phyloP scores from a whole-genome alignment of 2,797 vertebrate genomes.

The Babyrousa celebensis region DNA sequence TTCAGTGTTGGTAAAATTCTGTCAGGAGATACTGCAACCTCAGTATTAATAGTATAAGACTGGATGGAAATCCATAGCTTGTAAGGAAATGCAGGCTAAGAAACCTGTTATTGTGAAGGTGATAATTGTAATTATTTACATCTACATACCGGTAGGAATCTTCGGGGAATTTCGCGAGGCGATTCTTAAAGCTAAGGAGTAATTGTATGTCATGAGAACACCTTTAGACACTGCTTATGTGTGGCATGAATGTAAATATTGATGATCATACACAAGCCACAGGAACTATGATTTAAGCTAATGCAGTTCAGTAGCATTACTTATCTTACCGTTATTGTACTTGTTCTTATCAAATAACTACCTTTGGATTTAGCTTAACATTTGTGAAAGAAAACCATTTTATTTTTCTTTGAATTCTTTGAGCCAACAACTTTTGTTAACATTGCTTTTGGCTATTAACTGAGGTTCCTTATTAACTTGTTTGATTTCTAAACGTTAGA shows the following conservation, averaged over 20 bases:
- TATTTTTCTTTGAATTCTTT: not conserved
- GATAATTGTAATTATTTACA: too few relatives aligned
- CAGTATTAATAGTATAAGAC: rapidly evolving
- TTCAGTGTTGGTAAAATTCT: not conserved
- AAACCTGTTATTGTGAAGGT: not conserved
- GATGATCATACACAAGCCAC: rapidly evolving
- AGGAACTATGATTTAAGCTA: not conserved
- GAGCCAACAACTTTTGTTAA: not conserved
- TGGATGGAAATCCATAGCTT: not conserved
- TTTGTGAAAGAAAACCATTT: not conserved
- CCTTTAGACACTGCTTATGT: rapidly evolving
- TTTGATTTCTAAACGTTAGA: not conserved
- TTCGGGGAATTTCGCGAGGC: not conserved
- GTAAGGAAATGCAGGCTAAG: not conserved
- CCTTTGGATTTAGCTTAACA: not conserved
- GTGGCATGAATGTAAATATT: rapidly evolving
- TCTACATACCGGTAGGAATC: not conserved
- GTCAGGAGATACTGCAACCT: not conserved
- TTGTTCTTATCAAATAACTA: not conserved
- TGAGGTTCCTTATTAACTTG: not conserved
- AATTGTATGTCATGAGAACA: not conserved
- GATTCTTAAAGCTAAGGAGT: not conserved
- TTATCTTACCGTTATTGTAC: not conserved
- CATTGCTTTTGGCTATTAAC: not conserved
- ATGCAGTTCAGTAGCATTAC: not conserved